These are phyloP conservation scores for Myotis vivesi DNA, from an alignment of 2,797 vertebrate genomes.

Conservation along the genomic window DNA sequence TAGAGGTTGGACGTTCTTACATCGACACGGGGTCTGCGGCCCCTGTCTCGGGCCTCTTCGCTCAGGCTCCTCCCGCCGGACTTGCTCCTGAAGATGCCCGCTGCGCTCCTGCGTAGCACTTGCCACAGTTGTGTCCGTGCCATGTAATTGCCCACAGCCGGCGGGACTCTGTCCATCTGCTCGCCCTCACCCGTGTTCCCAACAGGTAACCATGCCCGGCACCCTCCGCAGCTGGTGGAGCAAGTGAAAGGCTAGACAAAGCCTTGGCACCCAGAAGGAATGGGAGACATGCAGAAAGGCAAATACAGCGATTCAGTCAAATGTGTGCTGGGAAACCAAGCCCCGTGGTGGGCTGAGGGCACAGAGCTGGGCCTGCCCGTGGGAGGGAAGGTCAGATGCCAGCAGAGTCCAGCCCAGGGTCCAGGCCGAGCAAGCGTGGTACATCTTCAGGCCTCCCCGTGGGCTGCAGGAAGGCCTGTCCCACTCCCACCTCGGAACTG, in stretches of 20 bases:
- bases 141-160: too few relatives aligned
- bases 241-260: neutral
- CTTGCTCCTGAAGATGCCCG: neutral
- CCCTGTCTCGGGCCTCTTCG: neutral
- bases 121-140: too few relatives aligned
- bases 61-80: neutral
- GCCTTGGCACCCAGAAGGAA: neutral
- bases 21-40: neutral
- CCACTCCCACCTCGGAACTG: too few relatives aligned
- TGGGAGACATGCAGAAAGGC: neutral
- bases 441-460: accelerated
- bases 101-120: accelerated
- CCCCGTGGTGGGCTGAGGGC: neutral
- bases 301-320: neutral
- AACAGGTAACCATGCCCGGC: neutral
- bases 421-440: too few relatives aligned
- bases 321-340: neutral
- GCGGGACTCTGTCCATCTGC: accelerated
- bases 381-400: neutral
- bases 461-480: neutral
- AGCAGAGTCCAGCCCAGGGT: neutral
- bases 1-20: neutral
- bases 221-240: neutral
- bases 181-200: neutral
- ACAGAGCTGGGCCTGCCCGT: neutral